A percentile compares a stretch with the other conserved stretches of the same genome.
These are phyloP conservation scores for Trichonephila clavipes DNA, from an alignment of 1,140 invertebrate species.

Conservation along the genomic window DNA sequence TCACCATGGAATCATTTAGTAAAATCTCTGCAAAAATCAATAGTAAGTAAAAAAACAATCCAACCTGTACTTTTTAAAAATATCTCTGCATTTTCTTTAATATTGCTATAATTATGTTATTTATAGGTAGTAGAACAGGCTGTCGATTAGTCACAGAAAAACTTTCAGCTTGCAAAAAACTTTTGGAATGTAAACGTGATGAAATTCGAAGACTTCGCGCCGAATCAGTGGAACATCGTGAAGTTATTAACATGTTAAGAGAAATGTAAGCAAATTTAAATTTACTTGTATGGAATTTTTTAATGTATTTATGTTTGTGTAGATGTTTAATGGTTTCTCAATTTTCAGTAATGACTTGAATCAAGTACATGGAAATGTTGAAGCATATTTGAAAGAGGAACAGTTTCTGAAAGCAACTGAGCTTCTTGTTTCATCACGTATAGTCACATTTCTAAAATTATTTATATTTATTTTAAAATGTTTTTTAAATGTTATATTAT, in stretches of 20 bases:
- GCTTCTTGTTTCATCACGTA: conserved; percentile 84
- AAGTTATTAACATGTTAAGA: conserved; percentile 91
- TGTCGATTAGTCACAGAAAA: conserved; percentile 93
- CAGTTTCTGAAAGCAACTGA: conserved; percentile 93
- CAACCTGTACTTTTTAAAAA: neutral
- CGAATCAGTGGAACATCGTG: conserved; percentile 95
- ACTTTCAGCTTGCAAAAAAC: conserved; percentile 92
- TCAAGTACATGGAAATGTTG: conserved; percentile 89
- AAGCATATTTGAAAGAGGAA: conserved; percentile 86
- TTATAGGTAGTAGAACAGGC: conserved; percentile 87
- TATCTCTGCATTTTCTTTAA: neutral
- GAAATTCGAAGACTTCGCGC: conserved; percentile 96
- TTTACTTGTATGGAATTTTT: neutral
- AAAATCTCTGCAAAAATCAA: conserved; percentile 89
- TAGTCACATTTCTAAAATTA: conserved; percentile 62
- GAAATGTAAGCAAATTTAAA: conserved; percentile 84
- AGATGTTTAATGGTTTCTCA: neutral
- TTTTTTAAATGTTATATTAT: neutral
- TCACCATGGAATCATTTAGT: conserved; percentile 93
- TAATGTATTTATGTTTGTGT: neutral
- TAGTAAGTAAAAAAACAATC: conserved; percentile 78
- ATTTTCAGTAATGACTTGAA: conserved; percentile 88
- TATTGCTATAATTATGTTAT: conserved; percentile 18
- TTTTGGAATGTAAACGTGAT: conserved; percentile 94
- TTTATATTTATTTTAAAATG: neutral